A percentile compares a stretch with the other conserved stretches of the same genome.
phyloP scores from a whole-genome alignment of 1,140 invertebrate genomes.

The Teleogryllus occipitalis region DNA sequence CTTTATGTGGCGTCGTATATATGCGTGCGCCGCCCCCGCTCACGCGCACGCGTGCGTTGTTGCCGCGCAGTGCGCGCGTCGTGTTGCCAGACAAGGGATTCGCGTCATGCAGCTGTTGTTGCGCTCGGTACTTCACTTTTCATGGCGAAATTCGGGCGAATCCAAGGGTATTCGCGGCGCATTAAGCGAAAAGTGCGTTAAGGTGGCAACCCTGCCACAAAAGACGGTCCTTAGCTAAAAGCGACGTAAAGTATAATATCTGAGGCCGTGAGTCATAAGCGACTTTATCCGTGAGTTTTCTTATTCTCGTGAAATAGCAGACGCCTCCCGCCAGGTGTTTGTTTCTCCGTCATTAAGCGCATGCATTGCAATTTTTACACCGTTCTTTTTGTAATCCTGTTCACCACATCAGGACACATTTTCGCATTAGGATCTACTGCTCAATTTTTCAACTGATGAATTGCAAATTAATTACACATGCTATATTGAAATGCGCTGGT shows the following conservation, averaged over 20 bases:
- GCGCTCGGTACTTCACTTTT: background rate
- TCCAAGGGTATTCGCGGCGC: background rate
- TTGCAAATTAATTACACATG: no score
- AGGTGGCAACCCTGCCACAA: background rate
- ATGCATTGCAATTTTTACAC: no score
- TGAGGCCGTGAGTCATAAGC: background rate
- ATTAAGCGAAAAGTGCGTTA: background rate
- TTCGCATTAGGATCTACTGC: no score
- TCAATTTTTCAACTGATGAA: no score
- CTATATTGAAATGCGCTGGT: no score
- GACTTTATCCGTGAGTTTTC: background rate
- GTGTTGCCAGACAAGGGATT: background rate
- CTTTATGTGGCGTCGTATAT: no score
- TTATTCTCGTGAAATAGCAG: no score
- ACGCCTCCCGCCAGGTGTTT: background rate
- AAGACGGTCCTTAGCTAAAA: background rate
- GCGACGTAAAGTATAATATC: background rate
- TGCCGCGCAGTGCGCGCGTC: background rate
- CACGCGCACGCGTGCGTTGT: background rate
- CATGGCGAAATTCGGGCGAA: background rate
- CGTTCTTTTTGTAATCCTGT: no score
- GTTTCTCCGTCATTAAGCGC: background rate
- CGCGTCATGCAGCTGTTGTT: background rate
- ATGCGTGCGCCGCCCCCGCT: no score
- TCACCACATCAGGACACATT: no score